These are phyloP conservation scores for Eubucco bourcierii DNA, from an alignment of 2,113 vertebrate genomes.

Conservation along the genomic window DNA sequence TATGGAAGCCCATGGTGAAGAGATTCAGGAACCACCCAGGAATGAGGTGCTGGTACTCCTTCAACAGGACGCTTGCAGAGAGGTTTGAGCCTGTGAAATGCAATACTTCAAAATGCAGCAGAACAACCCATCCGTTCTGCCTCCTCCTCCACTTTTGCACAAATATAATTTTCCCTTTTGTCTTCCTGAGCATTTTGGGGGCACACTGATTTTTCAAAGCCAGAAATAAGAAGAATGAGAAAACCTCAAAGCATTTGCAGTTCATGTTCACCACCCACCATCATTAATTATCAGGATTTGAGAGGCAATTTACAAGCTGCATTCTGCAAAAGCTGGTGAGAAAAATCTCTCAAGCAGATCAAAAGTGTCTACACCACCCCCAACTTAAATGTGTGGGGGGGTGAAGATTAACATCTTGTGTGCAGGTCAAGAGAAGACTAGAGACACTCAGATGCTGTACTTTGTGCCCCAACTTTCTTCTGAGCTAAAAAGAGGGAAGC, in stretches of 20 bases:
- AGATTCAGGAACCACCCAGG: neutral
- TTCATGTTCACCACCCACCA: constrained; percentile 52
- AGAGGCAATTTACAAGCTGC: constrained; percentile 61
- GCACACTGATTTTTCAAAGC: neutral
- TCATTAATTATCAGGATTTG: constrained; percentile 57
- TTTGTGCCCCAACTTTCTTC: neutral
- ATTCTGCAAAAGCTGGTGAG: constrained; percentile 19
- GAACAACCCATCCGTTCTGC: neutral
- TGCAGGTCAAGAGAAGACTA: neutral
- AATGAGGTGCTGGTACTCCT: neutral
- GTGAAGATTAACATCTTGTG: neutral
- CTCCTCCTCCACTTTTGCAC: neutral
- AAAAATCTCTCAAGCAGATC: constrained; percentile 55
- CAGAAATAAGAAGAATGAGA: constrained; percentile 35
- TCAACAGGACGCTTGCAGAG: neutral
- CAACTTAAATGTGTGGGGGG: neutral
- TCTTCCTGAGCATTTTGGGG: constrained; percentile 11
- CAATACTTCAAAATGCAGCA: neutral
- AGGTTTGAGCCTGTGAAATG: neutral
- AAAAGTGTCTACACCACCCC: constrained; percentile 15
- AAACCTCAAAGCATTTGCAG: constrained; percentile 47
- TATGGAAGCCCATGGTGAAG: rapidly evolving
- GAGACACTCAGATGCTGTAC: neutral
- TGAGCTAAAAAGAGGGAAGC: neutral
- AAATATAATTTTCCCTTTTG: constrained; percentile 31